These are phyloP conservation scores for Parazoanthus swiftii DNA, from an alignment of 92 coral and sea anemone genomes.

Conservation along the genomic window DNA sequence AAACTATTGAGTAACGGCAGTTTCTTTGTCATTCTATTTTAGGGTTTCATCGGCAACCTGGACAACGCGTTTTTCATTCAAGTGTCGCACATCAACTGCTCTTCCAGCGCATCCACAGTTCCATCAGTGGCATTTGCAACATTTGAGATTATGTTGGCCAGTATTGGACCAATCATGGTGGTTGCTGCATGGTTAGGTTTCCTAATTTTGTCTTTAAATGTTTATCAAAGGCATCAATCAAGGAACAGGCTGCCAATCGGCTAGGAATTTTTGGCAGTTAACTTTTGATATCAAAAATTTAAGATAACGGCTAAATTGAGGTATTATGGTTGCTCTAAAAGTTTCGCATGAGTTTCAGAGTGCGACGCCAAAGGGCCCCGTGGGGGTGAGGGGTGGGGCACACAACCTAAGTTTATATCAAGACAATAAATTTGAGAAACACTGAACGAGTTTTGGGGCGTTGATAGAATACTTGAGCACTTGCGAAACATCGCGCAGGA, in stretches of 20 bases:
- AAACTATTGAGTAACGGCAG: not conserved
- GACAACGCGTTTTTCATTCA: conserved; percentile 87
- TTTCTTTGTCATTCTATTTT: not conserved
- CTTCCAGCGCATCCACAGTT: conserved; percentile 49
- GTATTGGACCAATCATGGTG: conserved; percentile 79
- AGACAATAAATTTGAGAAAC: too few relatives aligned
- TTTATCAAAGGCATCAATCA: not conserved
- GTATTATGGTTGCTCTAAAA: too few relatives aligned
- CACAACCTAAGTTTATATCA: too few relatives aligned
- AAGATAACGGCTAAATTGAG: too few relatives aligned
- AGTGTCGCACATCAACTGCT: conserved; percentile 68
- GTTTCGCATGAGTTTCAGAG: too few relatives aligned
- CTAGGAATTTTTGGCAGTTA: not conserved
- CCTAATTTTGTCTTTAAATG: not conserved
- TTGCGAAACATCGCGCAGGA: too few relatives aligned
- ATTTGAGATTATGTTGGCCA: conserved; percentile 90
- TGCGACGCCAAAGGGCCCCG: too few relatives aligned
- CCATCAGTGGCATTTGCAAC: conserved; percentile 72
- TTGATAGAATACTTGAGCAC: too few relatives aligned
- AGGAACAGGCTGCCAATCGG: not conserved
- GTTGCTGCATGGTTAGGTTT: conserved; percentile 73
- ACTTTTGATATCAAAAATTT: too few relatives aligned
- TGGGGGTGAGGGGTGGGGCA: too few relatives aligned
- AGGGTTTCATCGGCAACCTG: conserved; percentile 93
- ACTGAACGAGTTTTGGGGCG: too few relatives aligned